Evolutionary conservation across 2,113 vertebrate species (phyloP).

Genomic region (Lamprologus tigripictilis): DNA sequence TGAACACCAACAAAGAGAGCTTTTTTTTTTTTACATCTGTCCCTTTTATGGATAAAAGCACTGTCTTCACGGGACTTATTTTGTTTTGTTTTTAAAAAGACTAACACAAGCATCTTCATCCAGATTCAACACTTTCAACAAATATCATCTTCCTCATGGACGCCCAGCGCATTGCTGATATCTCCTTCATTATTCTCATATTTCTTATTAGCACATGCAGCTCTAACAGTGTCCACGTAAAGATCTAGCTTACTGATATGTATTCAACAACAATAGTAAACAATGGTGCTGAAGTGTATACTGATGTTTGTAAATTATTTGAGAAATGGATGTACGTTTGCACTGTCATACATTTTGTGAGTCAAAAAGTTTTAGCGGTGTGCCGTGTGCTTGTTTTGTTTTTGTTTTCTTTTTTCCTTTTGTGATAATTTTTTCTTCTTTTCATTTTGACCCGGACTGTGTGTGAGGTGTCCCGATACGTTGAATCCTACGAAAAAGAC

Average conservation of each 20-base stretch:
- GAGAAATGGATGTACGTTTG: conserved; percentile 70
- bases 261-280: conserved; percentile 72
- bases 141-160: background rate
- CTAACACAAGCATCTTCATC: background rate
- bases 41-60: background rate
- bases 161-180: background rate
- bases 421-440: background rate
- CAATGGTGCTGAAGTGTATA: conserved; percentile 77
- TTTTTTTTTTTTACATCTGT: background rate
- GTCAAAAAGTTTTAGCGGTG: conserved; percentile 60
- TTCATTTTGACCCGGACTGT: conserved; percentile 34
- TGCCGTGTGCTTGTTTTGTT: conserved; percentile 53
- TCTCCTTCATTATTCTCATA: background rate
- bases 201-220: conserved; percentile 23
- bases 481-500: conserved; percentile 19
- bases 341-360: conserved; percentile 65
- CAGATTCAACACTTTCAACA: background rate
- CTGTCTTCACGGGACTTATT: background rate
- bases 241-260: conserved; percentile 56
- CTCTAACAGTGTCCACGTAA: conserved; percentile 41
- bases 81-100: background rate
- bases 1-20: background rate
- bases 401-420: conserved; percentile 4
- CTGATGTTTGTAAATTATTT: conserved; percentile 74
- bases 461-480: conserved; percentile 41